phyloP scores from a whole-genome alignment of 2,888 invertebrate species.

The Cheilosia variabilis region DNA sequence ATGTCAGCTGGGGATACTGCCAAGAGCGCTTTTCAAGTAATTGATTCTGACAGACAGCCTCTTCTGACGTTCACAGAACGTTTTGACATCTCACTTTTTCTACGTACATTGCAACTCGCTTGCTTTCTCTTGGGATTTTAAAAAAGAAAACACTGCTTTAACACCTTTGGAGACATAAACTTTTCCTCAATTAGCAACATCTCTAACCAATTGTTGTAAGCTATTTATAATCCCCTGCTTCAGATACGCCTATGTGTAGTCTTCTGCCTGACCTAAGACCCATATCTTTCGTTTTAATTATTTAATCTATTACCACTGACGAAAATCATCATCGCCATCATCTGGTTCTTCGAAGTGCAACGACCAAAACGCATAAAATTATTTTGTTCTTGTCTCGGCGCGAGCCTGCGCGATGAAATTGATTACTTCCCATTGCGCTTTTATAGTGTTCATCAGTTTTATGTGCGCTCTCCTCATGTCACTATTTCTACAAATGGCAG shows the following conservation, averaged over 20 bases:
- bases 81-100: neutral
- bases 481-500: constrained; percentile 12
- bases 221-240: constrained; percentile 23
- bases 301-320: constrained; percentile 21
- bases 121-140: neutral
- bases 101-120: neutral
- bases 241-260: constrained; percentile 15
- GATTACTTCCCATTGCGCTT: constrained; percentile 64
- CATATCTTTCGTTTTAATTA: constrained; percentile 23
- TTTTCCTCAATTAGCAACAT: constrained; percentile 5
- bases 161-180: constrained; percentile 8
- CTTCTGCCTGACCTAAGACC: neutral
- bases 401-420: constrained; percentile 46
- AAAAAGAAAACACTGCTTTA: neutral
- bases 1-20: too few relatives aligned
- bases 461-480: constrained; percentile 39
- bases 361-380: constrained; percentile 35
- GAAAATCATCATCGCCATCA: constrained; percentile 29
- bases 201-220: constrained; percentile 29
- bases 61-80: neutral
- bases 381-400: constrained; percentile 22
- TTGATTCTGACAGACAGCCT: neutral
- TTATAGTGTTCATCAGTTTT: constrained; percentile 65
- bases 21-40: too few relatives aligned
- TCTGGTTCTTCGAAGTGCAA: constrained; percentile 37